Evolutionary conservation across 2,888 invertebrate genomes (phyloP), one percentile per base, ranked within the genome.

Genomic region (Agrochola circellaris): DNA sequence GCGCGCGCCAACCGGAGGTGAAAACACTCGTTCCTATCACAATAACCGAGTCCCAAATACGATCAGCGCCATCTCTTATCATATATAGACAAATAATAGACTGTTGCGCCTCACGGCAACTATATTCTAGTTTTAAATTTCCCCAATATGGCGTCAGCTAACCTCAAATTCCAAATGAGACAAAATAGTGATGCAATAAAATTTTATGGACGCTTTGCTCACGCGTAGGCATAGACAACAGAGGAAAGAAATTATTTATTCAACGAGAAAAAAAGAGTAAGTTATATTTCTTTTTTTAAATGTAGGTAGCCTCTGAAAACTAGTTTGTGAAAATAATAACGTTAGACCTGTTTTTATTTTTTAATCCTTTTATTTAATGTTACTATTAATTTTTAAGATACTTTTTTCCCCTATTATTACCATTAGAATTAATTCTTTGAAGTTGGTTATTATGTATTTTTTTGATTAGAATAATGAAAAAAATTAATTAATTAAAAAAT

Each of bases 361-460:
- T 90, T 93, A 92, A 93, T 93, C 91, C 90, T 88, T 93, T 93
- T 95, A 94, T 95, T 94, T 95, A 95, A 96, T 94, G 95, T 96
- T 95, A 96, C 95, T 96, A 95, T 95, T 95, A 95, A 90, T 95
- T 94, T 94, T 92, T 95, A 96, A 95, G 95, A 91, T 92, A 92
- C 91, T 90, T 93, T 94, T 93, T 93, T 90, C 89, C 91, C 90
- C 88, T 90, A 90, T 91, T 91, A 93, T 94, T 96, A 96, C 96
- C 96, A 95, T 94, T 96, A 96, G 95, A 89, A 75, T 91, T 95
- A 95, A 93, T 93, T 91, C 89, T 93, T 93, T 93, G 91, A 94
- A 91, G 95, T 94, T 95, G 92, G 92, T 94, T 95, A 93, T 93
- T 94, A 91, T 93, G 93, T 95, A 94, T 93, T 93, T 79, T 79